These are phyloP conservation scores for Noturus placidus DNA, from an alignment of 2,113 vertebrate genomes.

Conservation along the genomic window DNA sequence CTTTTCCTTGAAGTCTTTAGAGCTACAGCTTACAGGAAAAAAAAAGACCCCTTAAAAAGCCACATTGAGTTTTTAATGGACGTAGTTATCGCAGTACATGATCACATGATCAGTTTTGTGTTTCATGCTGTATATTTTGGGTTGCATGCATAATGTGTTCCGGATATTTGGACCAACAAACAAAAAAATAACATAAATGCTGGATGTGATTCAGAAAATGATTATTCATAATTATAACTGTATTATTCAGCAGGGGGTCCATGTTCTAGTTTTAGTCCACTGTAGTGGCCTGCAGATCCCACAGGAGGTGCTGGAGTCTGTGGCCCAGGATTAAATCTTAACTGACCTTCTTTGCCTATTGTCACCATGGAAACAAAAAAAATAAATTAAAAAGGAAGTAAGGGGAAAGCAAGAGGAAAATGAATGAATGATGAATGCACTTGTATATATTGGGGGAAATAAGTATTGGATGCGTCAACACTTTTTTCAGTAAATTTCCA, in stretches of 20 bases:
- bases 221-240: no score
- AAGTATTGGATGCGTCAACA: no score
- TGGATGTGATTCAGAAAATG: not conserved
- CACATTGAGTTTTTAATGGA: not conserved
- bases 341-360: not conserved
- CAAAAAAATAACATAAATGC: no score
- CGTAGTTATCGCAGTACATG: not conserved
- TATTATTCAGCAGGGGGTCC: no score
- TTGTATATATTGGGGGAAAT: no score
- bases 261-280: no score
- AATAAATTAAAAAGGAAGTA: not conserved
- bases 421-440: no score
- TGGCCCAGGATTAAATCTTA: not conserved
- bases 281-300: no score
- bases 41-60: not conserved
- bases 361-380: not conserved
- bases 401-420: no score
- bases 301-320: not conserved
- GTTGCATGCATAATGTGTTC: not conserved
- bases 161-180: no score
- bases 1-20: slow-evolving; percentile 17
- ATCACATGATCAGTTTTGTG: not conserved
- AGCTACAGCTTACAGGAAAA: not conserved
- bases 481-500: no score
- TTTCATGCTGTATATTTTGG: not conserved